Base-by-base conservation (phyloP, 2,888 invertebrate species). In the Ernsta delagoae region DNA sequence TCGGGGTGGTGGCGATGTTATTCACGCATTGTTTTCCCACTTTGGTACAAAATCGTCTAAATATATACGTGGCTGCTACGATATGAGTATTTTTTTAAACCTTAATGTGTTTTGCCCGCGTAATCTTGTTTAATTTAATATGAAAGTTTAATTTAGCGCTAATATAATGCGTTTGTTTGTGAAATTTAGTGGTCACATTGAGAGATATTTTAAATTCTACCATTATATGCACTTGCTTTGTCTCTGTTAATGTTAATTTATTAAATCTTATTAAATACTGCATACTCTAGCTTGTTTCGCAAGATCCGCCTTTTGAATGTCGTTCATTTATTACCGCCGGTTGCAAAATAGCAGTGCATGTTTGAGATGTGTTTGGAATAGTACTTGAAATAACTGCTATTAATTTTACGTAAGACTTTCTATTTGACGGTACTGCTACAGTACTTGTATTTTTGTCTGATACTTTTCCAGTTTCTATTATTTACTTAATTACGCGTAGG, bases 1-100 rank as follows among this genome's bases (percentile, higher is more conserved):
- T 62, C 41, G 45, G 12, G 43, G 9, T 57, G 39, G 50, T 54
- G 54, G 24, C n/a, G n/a, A n/a, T n/a, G n/a, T n/a, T n/a, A n/a
- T n/a, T n/a, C n/a, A n/a, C 31, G 43, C 34, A 31, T 16, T 50
- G 24, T 39, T 34, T 36, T 56, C 1, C n/a, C 11, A 7, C 34
- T 34, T 54, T n/a, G n/a, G n/a, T n/a, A n/a, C n/a, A n/a, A n/a
- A n/a, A n/a, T n/a, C 11, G 4, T 43, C 11, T 1, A 43, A 43
- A 4, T 43, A 1, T 43, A 43, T 1, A 11, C 3, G 5, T 43
- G 41, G 7, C 41, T 41, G 5, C 7, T n/a, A n/a, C n/a, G n/a
- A n/a, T n/a, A n/a, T n/a, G n/a, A n/a, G n/a, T n/a, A n/a, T n/a
- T n/a, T n/a, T n/a, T n/a, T n/a, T n/a, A n/a, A n/a, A n/a, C n/a